phyloP scores from a whole-genome alignment of 2,888 invertebrate species.

The Ashinkailepas kermadecensis region DNA sequence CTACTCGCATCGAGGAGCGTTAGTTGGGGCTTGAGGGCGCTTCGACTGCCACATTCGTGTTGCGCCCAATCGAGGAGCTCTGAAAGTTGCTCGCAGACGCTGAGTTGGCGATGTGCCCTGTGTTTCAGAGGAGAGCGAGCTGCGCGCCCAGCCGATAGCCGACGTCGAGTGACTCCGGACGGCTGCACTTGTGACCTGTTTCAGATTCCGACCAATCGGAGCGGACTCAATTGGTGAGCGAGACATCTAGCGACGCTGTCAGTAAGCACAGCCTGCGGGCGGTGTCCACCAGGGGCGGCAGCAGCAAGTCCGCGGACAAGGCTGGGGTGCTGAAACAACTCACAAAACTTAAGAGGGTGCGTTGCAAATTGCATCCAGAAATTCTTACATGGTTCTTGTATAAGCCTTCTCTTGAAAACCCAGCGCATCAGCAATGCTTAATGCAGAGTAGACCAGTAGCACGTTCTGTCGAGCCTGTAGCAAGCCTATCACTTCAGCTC shows the following conservation, averaged over 20 bases:
- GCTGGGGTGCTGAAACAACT: conserved; percentile 1
- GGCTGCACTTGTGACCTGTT: conserved; percentile 7
- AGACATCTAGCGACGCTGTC: not conserved
- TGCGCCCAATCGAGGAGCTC: too few species aligned
- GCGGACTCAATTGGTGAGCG: not conserved
- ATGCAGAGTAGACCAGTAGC: too few species aligned
- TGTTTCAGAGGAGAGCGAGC: not conserved
- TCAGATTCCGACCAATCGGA: conserved; percentile 8
- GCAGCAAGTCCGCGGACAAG: not conserved
- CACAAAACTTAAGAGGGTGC: not conserved
- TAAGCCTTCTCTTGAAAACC: too few species aligned
- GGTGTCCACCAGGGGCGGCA: not conserved
- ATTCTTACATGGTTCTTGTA: too few species aligned
- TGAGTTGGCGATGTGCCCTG: too few species aligned
- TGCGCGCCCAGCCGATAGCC: not conserved
- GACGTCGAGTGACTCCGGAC: not conserved
- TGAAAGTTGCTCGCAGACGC: too few species aligned
- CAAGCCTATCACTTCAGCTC: too few species aligned
- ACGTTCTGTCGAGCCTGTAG: too few species aligned
- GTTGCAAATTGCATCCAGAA: not conserved
- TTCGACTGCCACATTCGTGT: too few species aligned
- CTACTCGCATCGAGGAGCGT: too few species aligned
- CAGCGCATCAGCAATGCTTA: too few species aligned
- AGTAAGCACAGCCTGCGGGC: not conserved
- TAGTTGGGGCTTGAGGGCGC: too few species aligned